Base-by-base conservation (phyloP, 1,140 invertebrate genomes). In the Harlomillsia oculata region DNA sequence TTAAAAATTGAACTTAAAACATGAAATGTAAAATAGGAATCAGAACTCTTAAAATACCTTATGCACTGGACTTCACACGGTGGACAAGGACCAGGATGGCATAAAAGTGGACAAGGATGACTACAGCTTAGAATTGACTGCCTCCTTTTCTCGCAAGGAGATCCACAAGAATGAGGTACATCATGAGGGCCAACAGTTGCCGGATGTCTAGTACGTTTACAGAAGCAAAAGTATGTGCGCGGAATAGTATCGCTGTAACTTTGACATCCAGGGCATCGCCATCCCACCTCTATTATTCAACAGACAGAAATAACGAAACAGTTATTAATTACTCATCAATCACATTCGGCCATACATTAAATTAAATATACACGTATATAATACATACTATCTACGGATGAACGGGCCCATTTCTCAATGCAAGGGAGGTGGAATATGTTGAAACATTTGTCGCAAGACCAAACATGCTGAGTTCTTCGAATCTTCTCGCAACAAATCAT, bases 261-360 rank as follows among this genome's bases (percentile, higher is more conserved):
- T 68, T 92, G 88, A 69, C 89, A 94, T 0, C 87, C 87, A 14
- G 92, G 93, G 70, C 93, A 97, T 18, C 91, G 79, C 93, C 93
- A 97, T 64, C 82, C 82, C 21, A 76, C 78, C 41, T 87, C 83
- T 78, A 64, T 1, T 37, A 20, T 34, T 23, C 5, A 21, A 34
- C 1, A 28, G 21, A 46, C 21, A 44, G 9, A 20, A 45, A 40
- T 45, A 21, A 59, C 5, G 30, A 34, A 14, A n/a, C 20, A 21
- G 18, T 44, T 29, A 32, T 13, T 28, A 14, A 56, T 16, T 50
- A 14, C 2, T 14, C 14, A 11, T 50, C 2, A 61, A 45, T 61
- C 52, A 16, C 56, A 21, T 21, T 56, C 26, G 52, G 50, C 20
- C 5, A 37, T 30, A 41, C 5, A 45, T n/a, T n/a, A 5, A 2